Conservation (phyloP, 2,797 vertebrate genomes). For the Harpagifer antarcticus region DNA sequence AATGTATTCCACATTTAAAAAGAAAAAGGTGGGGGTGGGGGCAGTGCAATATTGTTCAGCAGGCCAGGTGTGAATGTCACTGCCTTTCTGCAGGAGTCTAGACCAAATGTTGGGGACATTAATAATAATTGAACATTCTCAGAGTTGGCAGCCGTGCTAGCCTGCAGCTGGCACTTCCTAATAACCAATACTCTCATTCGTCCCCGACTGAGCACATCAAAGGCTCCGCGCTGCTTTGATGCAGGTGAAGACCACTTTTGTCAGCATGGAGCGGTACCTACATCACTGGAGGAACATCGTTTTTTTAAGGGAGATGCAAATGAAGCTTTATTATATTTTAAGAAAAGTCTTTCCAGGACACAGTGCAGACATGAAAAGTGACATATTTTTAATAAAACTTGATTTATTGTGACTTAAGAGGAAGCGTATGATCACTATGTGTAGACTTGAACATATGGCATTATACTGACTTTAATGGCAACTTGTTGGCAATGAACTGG, state of each 20-base stretch:
- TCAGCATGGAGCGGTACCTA: constrained; percentile 26
- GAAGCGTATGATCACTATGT: constrained; percentile 21
- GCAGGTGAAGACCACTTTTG: constrained; percentile 61
- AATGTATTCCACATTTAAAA: constrained; percentile 7
- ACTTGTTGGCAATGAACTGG: constrained; percentile 22
- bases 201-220: constrained; percentile 57
- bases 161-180: constrained; percentile 21
- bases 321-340: background rate
- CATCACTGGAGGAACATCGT: constrained; percentile 20
- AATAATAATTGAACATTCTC: constrained; percentile 25
- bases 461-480: constrained; percentile 13
- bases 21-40: background rate
- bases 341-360: constrained; percentile 38
- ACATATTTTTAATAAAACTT: background rate
- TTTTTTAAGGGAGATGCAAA: too few relatives aligned
- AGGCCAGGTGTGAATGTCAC: constrained; percentile 11
- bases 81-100: constrained; percentile 7
- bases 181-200: constrained; percentile 43
- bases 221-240: constrained; percentile 49
- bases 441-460: constrained; percentile 30
- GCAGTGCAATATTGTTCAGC: constrained; percentile 31
- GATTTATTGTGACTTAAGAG: constrained; percentile 17
- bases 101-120: constrained; percentile 18
- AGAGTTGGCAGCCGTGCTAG: constrained; percentile 27
- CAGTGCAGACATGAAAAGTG: constrained; percentile 10